Conservation (phyloP, 53 echinoderm and acorn worm species). For the Stichopus horrens region DNA sequence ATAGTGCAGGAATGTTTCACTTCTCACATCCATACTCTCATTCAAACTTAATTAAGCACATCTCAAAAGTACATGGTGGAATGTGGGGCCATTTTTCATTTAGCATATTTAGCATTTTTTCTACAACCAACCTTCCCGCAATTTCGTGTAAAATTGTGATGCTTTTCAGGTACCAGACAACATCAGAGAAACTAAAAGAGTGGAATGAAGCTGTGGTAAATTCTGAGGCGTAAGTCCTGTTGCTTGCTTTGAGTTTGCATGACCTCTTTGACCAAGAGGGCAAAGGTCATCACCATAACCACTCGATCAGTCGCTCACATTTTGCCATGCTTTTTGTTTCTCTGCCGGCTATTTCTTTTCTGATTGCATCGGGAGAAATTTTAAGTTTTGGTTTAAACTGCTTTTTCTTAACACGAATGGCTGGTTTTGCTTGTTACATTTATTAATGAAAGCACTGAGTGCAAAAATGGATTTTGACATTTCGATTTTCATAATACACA, state of each 20-base stretch:
- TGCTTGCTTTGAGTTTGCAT: slow-evolving; percentile 4
- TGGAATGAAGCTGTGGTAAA: slow-evolving; percentile 67
- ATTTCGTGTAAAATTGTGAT: not conserved
- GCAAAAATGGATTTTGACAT: too few species aligned
- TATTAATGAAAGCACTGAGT: too few species aligned
- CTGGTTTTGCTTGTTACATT: too few species aligned
- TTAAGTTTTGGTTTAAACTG: not conserved
- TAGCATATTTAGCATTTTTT: too few species aligned
- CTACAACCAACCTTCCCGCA: not conserved
- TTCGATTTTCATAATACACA: too few species aligned
- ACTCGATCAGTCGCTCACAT: not conserved
- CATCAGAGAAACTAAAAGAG: slow-evolving; percentile 62
- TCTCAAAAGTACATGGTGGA: too few species aligned
- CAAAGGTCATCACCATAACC: not conserved
- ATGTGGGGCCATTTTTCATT: too few species aligned
- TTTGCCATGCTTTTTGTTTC: not conserved
- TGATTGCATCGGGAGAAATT: not conserved
- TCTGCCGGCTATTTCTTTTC: not conserved
- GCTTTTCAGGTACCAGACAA: slow-evolving; percentile 47
- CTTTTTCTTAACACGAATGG: not conserved
- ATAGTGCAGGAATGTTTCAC: too few species aligned
- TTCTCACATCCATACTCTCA: too few species aligned
- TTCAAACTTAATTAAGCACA: too few species aligned
- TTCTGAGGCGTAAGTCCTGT: slow-evolving; percentile 66
- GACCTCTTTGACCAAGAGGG: not conserved